Base-by-base conservation (phyloP, 2,888 invertebrate genomes). In the Rhyacophila evoluta region DNA sequence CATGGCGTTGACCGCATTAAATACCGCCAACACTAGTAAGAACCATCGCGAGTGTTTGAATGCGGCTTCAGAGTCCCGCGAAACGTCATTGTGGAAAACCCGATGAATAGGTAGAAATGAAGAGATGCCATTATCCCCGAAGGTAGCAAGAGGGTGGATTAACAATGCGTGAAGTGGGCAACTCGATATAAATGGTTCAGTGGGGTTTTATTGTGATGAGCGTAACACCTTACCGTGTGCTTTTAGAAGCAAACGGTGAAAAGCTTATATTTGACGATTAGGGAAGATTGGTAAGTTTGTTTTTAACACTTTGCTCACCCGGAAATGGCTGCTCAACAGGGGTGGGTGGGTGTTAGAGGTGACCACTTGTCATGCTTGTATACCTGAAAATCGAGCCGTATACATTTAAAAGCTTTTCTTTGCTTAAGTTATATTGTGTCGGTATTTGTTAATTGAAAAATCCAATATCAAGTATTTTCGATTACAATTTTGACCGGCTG, bases 141-240 rank as follows among this genome's bases (percentile, higher is more conserved):
- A n/a, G 19, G 39, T 28, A 67, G 67, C 29, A 12, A 39, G 28
- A 41, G 33, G 72, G 72, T 41, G 77, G 68, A 73, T 55, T 72
- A 78, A 74, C 74, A 72, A 69, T 38, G 74, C 74, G 77, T 74
- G 74, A 74, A 78, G 78, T 78, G 74, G 74, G 70, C 70, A 74
- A 69, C 78, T 70, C 74, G 73, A 77, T 73, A 73, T 73, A 77
- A 67, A 73, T 73, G 77, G 68, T 73, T 77, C 77, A 67, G 74
- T 68, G 29, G 73, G 19, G 77, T 77, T 77, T 77, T 77, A 77
- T 77, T 73, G 73, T 55, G 72, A 38, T 29, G 76, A 55, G 15
- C 74, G 74, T 41, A 39, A 74, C 74, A 74, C 74, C 74, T 74
- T 74, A n/a, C n/a, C n/a, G n/a, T n/a, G n/a, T n/a, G n/a, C n/a